Base-by-base conservation (phyloP, 1,140 invertebrate species). In the Hylaeus anthracinus region DNA sequence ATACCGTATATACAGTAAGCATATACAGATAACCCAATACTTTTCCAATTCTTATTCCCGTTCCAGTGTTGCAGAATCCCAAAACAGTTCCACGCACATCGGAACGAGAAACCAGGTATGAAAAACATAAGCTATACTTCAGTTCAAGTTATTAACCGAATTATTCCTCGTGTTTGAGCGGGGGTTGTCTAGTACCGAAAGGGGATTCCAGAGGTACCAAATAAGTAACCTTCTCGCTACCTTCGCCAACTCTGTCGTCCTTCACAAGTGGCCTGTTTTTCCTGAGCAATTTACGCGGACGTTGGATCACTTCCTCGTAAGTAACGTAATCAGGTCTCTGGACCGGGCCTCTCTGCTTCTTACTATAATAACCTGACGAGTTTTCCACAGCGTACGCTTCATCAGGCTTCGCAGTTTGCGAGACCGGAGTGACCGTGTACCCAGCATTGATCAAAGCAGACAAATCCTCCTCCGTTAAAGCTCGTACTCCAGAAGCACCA, bases 161-260 rank as follows among this genome's bases (percentile, higher is more conserved):
- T 86, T 72, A 83, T 26, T 86, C 76, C 14, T 86, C 65, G 41
- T 37, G 76, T n/a, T 66, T 86, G 15, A 80, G 56, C 1, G 86
- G 48, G 60, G 91, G 82, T 83, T 91, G 90, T 80, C 88, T 88
- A 10, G 87, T 91, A 4, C 92, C 91, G 45, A 91, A 93, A 10
- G 84, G 82, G 2, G 90, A 84, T 41, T 93, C 92, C 43, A 93
- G 73, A 0, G 92, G 92, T 1, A 93, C 89, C n/a, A 93, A 81
- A n/a, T 90, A 93, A 0, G 92, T 92, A 10, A 94, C 90, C 43
- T 92, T 93, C 70, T 92, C 91, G 37, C 90, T 91, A 15, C 90
- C 89, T 0, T 90, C 85, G 14, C 82, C 79, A 3, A 90, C 88
- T 12, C 86, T 87, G 66, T 93, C 88, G 0, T 82, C 90, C 15